phyloP scores from a whole-genome alignment of 2,113 vertebrate genomes.

The Orientallactaga bullata region DNA sequence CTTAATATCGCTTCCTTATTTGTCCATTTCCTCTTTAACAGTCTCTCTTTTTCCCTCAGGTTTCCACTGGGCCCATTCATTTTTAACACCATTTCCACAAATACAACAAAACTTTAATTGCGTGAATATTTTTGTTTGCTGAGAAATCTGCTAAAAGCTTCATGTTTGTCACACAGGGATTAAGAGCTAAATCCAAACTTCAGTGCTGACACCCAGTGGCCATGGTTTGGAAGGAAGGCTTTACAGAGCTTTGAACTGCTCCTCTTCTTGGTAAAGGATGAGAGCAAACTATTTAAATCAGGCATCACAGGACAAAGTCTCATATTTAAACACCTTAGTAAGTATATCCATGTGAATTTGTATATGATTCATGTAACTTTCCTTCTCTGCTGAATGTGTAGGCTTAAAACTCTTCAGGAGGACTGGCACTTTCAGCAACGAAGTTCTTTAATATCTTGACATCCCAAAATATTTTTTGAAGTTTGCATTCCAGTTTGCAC shows the following conservation, averaged over 20 bases:
- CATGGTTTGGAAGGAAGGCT: not conserved
- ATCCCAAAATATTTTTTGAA: conserved; percentile 20
- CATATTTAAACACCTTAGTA: conserved; percentile 2
- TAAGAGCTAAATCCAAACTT: conserved; percentile 36
- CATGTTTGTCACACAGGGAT: not conserved
- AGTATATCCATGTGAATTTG: not conserved
- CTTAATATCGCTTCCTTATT: conserved; percentile 27
- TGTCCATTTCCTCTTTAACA: not conserved
- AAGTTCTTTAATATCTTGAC: conserved; percentile 12
- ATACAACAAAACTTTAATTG: not conserved
- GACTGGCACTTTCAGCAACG: not conserved
- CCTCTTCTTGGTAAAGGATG: not conserved
- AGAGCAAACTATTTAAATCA: not conserved
- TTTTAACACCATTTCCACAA: conserved; percentile 4
- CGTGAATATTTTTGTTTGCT: conserved; percentile 28
- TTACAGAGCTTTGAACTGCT: not conserved
- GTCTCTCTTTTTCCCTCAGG: not conserved
- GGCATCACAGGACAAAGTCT: conserved; percentile 4
- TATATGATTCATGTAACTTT: conserved; percentile 7
- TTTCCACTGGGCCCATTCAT: not conserved
- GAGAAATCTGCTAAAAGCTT: conserved; percentile 5
- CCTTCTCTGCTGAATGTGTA: not conserved
- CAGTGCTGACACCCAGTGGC: conserved; percentile 23
- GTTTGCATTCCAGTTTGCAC: not conserved
- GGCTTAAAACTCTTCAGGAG: not conserved